phyloP scores from a whole-genome alignment of 2,797 vertebrate species.

The Nasua narica region DNA sequence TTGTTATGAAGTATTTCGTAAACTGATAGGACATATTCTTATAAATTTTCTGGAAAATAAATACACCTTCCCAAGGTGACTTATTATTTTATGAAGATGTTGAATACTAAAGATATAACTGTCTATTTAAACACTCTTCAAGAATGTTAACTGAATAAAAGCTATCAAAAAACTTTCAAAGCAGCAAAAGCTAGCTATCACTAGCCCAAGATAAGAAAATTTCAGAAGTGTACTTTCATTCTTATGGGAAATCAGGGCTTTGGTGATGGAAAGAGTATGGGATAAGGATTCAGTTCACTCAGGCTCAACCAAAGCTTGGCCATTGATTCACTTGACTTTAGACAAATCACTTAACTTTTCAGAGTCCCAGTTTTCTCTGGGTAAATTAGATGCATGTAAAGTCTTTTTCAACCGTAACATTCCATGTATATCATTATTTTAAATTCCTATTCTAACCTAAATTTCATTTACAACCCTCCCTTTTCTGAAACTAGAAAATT shows the following conservation, averaged over 20 bases:
- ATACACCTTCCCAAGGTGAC: constrained; percentile 78
- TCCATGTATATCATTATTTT: constrained; percentile 42
- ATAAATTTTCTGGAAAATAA: constrained; percentile 68
- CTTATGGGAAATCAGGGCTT: not conserved
- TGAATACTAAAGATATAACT: constrained; percentile 79
- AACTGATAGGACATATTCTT: constrained; percentile 74
- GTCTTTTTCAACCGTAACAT: constrained; percentile 16
- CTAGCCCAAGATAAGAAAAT: constrained; percentile 76
- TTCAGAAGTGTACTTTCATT: constrained; percentile 67
- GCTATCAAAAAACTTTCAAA: constrained; percentile 74
- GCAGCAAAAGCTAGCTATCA: constrained; percentile 81
- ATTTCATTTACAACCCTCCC: constrained; percentile 56
- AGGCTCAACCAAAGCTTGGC: not conserved
- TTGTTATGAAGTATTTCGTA: constrained; percentile 79
- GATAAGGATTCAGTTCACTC: not conserved
- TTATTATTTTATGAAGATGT: constrained; percentile 77
- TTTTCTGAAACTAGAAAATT: constrained; percentile 64
- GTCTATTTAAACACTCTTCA: constrained; percentile 81
- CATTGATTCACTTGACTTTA: not conserved
- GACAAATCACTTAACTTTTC: constrained; percentile 1
- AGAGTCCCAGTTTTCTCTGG: not conserved
- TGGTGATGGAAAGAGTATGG: not conserved
- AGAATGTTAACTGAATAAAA: constrained; percentile 80
- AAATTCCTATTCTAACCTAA: constrained; percentile 35
- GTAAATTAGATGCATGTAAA: constrained; percentile 21